Conservation (phyloP, 2,113 vertebrate species). For the Sceloporus tristichus region DNA sequence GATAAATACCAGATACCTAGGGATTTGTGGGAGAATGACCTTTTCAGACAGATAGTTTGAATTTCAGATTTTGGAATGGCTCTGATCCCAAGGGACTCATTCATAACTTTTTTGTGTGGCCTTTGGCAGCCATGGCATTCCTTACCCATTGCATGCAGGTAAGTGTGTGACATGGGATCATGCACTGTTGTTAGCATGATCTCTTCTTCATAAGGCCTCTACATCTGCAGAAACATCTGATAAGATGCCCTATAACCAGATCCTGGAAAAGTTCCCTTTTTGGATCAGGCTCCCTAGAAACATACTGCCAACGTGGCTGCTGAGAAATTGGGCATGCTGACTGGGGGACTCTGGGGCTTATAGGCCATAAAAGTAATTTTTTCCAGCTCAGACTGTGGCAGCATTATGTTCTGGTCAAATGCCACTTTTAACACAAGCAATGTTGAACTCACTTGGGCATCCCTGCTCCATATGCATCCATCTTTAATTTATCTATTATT, state of each 20-base stretch:
- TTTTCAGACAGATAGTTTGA: constrained; percentile 61
- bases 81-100: constrained; percentile 47
- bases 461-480: no score
- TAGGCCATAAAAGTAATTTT: no score
- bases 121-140: background rate
- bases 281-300: no score
- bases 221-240: background rate
- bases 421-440: no score
- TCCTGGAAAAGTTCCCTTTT: no score
- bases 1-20: constrained; percentile 52
- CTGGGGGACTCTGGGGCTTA: background rate
- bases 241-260: no score
- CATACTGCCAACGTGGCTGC: no score
- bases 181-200: background rate
- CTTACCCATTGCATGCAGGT: background rate
- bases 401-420: no score
- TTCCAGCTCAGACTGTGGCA: no score
- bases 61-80: constrained; percentile 64
- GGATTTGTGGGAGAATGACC: constrained; percentile 62
- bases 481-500: no score
- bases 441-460: no score
- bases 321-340: background rate
- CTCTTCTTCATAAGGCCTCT: background rate
- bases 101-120: background rate
- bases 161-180: background rate